phyloP scores from a whole-genome alignment of 2,113 vertebrate genomes.

The Notechis scutatus region DNA sequence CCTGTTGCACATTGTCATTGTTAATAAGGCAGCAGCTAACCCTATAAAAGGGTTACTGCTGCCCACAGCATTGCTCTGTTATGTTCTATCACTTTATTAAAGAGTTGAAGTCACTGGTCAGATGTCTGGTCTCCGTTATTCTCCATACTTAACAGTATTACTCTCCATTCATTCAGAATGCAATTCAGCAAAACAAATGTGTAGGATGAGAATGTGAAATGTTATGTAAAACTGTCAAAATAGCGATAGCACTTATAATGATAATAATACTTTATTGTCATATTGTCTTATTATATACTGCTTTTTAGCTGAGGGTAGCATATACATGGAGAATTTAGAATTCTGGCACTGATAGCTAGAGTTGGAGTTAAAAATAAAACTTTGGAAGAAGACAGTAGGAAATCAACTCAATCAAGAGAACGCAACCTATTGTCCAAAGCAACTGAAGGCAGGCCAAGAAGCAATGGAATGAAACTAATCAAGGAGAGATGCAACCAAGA shows the following conservation, averaged over 20 bases:
- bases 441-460: background rate
- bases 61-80: too few relatives aligned
- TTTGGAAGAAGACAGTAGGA: background rate
- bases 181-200: slow-evolving; percentile 66
- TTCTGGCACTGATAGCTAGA: background rate
- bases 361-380: background rate
- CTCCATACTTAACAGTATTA: too few relatives aligned
- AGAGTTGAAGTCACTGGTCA: too few relatives aligned
- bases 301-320: background rate
- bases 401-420: background rate
- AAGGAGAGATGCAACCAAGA: background rate
- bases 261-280: too few relatives aligned
- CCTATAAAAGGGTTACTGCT: too few relatives aligned
- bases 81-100: too few relatives aligned
- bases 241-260: too few relatives aligned
- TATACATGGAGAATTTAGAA: background rate
- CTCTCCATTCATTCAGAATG: slow-evolving; percentile 60
- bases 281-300: too few relatives aligned
- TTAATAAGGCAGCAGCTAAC: too few relatives aligned
- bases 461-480: background rate
- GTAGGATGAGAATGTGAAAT: slow-evolving; percentile 15
- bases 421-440: background rate
- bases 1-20: too few relatives aligned
- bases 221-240: background rate
- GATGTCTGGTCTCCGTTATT: too few relatives aligned